Evolutionary conservation across 2,888 invertebrate species (phyloP).

Genomic region (Polyploca ridens): DNA sequence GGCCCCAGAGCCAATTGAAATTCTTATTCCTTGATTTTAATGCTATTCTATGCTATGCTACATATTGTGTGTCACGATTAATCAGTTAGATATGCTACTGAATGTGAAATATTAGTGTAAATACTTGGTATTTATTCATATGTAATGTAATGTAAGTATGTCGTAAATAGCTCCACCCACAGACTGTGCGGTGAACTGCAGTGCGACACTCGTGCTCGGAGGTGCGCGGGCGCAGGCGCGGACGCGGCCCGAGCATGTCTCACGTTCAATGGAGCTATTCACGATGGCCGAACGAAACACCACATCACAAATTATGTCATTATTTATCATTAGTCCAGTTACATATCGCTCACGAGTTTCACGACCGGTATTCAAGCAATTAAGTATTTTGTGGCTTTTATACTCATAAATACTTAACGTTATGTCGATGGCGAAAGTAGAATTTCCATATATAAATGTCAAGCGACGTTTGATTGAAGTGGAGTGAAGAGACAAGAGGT

Average conservation of each 20-base stretch:
- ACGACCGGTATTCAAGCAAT: not conserved
- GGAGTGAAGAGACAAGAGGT: not conserved
- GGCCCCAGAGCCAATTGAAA: too few species aligned
- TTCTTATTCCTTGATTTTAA: too few species aligned
- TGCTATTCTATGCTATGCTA: too few species aligned
- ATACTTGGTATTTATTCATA: not conserved
- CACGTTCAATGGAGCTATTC: too few species aligned
- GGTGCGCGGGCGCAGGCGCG: too few species aligned
- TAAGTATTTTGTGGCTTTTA: not conserved
- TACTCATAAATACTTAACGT: not conserved
- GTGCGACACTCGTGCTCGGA: not conserved
- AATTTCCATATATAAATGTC: not conserved
- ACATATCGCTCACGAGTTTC: not conserved
- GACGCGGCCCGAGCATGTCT: too few species aligned
- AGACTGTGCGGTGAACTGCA: too few species aligned
- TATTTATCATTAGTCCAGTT: not conserved
- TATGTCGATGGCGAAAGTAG: not conserved
- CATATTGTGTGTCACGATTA: too few species aligned
- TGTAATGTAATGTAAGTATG: not conserved
- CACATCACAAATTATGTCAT: not conserved
- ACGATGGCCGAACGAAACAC: too few species aligned
- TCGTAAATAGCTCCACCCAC: constrained; percentile 4
- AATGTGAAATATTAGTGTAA: not conserved
- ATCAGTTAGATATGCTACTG: too few species aligned
- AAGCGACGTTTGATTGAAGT: not conserved